Base-by-base conservation (phyloP, 2,113 vertebrate species). In the Prionailurus viverrinus region DNA sequence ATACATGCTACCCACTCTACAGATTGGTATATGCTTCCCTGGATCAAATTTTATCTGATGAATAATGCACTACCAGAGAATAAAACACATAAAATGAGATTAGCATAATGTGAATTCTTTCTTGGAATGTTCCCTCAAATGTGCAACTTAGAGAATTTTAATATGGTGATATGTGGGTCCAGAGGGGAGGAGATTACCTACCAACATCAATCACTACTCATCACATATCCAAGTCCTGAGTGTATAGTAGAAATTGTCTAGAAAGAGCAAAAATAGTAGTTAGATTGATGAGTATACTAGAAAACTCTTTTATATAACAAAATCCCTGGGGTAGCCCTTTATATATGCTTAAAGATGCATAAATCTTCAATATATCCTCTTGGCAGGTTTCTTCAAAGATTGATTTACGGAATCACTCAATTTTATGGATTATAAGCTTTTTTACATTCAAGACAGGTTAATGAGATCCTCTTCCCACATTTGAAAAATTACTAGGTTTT, bases 321-420 rank as follows among this genome's bases (percentile, higher is more conserved):
- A n/a, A 93, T 95, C 45, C 66, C 53, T 33, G 68, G 91, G 97
- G 89, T 96, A 95, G 21, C 76, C 45, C 97, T 98, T 96, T 96
- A 76, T 92, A 51, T 96, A 68, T 66, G 96, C 83, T 95, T 94
- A 94, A 97, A 98, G 69, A 85, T 96, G 27, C 71, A 97, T 97
- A 98, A 97, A 97, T 98, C 94, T 98, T 31, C 89, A 82, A 80
- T 92, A 96, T 96, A 97, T 94, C 10, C 73, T 68, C 48, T 89
- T 96, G 79, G 71, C n/a, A 96, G 91, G 12, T 65, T 97, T 97
- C 45, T 98, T 98, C 66, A 94, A 74, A 41, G 96, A 96, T 92
- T 97, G 61, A 96, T 98, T 98, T 98, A 98, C 96, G 98, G 94
- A 98, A 73, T 68, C 68, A 85, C 68, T 95, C 65, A 95, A 68